phyloP scores from a whole-genome alignment of 2,888 invertebrate genomes.

The Sarcophaga caerulescens region DNA sequence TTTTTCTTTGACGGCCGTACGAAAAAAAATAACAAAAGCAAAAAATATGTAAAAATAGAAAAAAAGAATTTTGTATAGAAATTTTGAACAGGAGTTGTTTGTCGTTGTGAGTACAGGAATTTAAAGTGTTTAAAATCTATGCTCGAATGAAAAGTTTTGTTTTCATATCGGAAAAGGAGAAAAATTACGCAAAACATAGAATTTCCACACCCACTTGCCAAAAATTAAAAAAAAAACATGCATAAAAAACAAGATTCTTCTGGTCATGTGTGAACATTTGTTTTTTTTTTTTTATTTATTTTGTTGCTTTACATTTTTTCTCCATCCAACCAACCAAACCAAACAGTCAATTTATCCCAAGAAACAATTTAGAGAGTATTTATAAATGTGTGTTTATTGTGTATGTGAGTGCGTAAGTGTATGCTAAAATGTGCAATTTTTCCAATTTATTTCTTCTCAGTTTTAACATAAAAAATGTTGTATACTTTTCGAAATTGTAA shows the following conservation, averaged over 20 bases:
- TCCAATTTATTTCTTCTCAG: slow-evolving; percentile 33
- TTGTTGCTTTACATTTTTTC: background rate
- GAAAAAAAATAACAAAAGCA: slow-evolving; percentile 31
- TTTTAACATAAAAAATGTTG: slow-evolving; percentile 13
- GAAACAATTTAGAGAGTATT: slow-evolving; percentile 25
- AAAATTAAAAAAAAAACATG: slow-evolving; percentile 35
- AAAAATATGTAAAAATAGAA: slow-evolving; percentile 58
- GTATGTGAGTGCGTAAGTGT: slow-evolving; percentile 49
- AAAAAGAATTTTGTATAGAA: slow-evolving; percentile 42
- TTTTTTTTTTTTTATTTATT: slow-evolving; percentile 26
- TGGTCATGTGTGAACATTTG: slow-evolving; percentile 61
- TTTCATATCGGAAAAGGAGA: background rate
- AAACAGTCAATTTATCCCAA: background rate
- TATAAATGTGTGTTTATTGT: slow-evolving; percentile 39
- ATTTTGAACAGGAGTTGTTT: slow-evolving; percentile 37
- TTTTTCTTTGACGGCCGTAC: slow-evolving; percentile 41
- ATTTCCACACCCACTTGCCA: slow-evolving; percentile 63
- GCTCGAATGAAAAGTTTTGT: background rate
- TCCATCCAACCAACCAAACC: slow-evolving; percentile 5
- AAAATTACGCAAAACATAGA: slow-evolving; percentile 55
- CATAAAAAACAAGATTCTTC: slow-evolving; percentile 56
- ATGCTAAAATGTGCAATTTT: slow-evolving; percentile 52
- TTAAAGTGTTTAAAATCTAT: background rate
- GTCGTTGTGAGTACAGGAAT: slow-evolving; percentile 40
- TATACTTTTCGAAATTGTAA: slow-evolving; percentile 29